Evolutionary conservation across 2,888 invertebrate genomes (phyloP), one percentile per base, ranked within the genome.

Genomic region (Lasioglossum vierecki): DNA sequence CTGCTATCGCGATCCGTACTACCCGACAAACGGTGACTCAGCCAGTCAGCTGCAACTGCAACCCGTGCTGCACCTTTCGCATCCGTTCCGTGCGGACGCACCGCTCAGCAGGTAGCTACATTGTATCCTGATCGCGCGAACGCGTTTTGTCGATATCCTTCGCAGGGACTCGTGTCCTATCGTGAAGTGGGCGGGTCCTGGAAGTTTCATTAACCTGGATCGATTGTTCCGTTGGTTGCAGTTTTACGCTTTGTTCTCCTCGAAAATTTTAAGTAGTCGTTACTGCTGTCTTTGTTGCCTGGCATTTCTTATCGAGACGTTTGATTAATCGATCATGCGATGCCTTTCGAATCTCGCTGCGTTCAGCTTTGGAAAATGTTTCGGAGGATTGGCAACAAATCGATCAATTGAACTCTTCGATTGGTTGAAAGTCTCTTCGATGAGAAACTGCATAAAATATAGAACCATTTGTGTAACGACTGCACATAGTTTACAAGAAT

Each of bases 41-140:
- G 63, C 76, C 46, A 76, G 76, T 68, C 79, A 66, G 73, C 35
- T 66, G 66, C 71, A 72, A 77, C 83, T 78, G 80, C 70, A n/a
- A 49, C 18, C 49, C 15, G 22, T 22, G 68, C 11, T 26, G 63
- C 73, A 60, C 70, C 35, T 77, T 80, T 74, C 53, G 46, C 53
- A 68, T 63, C 44, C 71, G 71, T 68, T 76, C 35, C 63, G 30
- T 18, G 46, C 18, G 18, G 18, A 41, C 49, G 49, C 39, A 35
- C 49, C 68, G 39, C 35, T n/a, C 68, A 22, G 39, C 68, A 68
- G 68, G 68, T 68, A 68, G 8, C 18, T 66, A 35, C 66, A 66
- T 66, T 66, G 66, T 66, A 35, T 66, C 66, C 66, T 66, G 66
- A 66, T 66, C 66, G 66, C 35, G 18, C 66, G 15, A 22, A 39